Conservation (phyloP, 2,113 vertebrate species). For the Thoracochromis brauschi region DNA sequence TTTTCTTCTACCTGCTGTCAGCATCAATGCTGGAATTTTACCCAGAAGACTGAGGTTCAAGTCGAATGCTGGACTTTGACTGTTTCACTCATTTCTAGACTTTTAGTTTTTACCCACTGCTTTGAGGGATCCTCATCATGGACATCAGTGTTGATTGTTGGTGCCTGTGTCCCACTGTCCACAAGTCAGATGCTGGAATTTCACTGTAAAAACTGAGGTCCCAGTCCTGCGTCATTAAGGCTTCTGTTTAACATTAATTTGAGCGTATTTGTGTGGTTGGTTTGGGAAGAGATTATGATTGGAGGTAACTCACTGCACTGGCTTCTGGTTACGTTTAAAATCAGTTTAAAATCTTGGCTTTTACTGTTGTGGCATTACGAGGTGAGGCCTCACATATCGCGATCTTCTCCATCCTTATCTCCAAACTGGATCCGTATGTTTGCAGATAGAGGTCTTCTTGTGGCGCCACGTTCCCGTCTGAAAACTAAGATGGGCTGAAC, state of each 20-base stretch:
- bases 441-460: neutral
- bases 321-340: neutral
- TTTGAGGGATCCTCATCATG: neutral
- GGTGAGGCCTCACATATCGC: neutral
- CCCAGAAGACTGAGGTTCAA: neutral
- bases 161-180: neutral
- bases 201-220: neutral
- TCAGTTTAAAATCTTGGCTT: neutral
- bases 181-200: accelerated
- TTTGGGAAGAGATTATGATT: neutral
- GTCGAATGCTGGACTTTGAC: neutral
- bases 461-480: accelerated
- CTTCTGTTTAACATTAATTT: neutral
- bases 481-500: neutral
- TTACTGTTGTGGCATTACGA: neutral
- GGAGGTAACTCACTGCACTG: accelerated
- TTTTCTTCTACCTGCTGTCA: neutral
- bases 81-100: neutral
- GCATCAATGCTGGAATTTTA: neutral
- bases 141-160: neutral
- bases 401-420: neutral
- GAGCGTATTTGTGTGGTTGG: accelerated
- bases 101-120: neutral
- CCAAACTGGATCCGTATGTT: neutral
- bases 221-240: accelerated